Base-by-base conservation (phyloP, 2,113 vertebrate genomes). In the Jaculus jaculus region DNA sequence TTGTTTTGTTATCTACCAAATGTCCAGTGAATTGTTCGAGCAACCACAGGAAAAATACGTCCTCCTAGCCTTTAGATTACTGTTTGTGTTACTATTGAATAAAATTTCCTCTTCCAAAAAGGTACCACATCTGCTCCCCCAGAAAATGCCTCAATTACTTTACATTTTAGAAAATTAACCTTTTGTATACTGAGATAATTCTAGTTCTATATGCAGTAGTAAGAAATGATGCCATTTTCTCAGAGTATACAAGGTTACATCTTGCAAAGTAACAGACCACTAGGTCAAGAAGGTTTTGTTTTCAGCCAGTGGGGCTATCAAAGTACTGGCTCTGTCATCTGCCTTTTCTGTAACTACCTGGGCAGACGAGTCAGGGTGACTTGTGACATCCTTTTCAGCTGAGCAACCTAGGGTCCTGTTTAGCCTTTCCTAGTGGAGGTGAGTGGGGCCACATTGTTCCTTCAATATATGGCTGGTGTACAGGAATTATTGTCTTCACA, bases 41-140 rank as follows among this genome's bases (percentile, higher is more conserved):
- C 26, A n/a, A 61, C 17, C n/a, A 32, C 26, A 68, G 58, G 42
- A 86, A 68, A 80, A 21, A 61, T 39, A 51, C 15, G 2, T 0
- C 39, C 30, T n/a, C n/a, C 42, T 69, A 60, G 24, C 28, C 79
- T 94, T 87, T 89, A 82, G 42, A 58, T 16, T 82, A 39, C 21
- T n/a, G 42, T 69, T 84, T 71, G 68, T 4, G 63, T 65, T 66
- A 37, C 12, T 17, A 39, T 71, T 23, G 10, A 79, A 86, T 83
- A 20, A 90, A 87, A n/a, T 81, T 69, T 63, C 69, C 58, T 73
- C 61, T 94, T 23, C 37, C 20, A 58, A 23, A 32, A 84, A 93
- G 51, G 2, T 28, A 89, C 24, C 23, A 61, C 37, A 83, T 15
- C 7, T 54, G 26, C 54, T 12, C 54, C 54, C 54, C 54, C 54